These are phyloP conservation scores for Pristis pectinata DNA, from an alignment of 2,797 vertebrate genomes.

Conservation along the genomic window DNA sequence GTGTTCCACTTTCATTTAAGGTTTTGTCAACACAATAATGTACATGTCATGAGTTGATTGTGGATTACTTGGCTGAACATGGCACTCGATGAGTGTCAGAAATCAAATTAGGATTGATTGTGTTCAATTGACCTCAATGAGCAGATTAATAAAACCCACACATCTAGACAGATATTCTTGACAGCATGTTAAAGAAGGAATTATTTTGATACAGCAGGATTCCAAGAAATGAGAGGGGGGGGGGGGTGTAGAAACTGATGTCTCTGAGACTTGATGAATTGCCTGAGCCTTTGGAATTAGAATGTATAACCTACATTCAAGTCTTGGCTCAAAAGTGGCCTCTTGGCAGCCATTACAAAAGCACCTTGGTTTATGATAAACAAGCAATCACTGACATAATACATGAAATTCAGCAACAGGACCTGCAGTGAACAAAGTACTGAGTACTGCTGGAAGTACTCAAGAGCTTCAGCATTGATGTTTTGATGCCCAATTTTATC, in stretches of 20 bases:
- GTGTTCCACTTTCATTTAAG: neutral
- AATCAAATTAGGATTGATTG: neutral
- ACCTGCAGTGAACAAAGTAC: neutral
- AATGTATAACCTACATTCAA: neutral
- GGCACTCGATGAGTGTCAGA: neutral
- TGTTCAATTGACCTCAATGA: neutral
- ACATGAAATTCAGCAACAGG: neutral
- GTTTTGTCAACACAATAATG: neutral
- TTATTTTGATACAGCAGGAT: neutral
- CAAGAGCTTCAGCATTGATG: neutral
- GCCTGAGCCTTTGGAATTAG: neutral
- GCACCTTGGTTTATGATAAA: neutral
- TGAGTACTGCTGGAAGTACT: too few species aligned
- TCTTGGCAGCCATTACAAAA: neutral
- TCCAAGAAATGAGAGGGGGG: neutral
- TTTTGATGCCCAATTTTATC: neutral
- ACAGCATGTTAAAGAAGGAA: neutral
- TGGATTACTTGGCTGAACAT: neutral
- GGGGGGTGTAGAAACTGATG: neutral
- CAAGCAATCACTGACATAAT: neutral
- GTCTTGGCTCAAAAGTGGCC: neutral
- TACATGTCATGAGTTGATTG: neutral
- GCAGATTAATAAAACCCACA: neutral
- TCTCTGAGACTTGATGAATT: neutral
- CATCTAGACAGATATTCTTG: neutral